Base-by-base conservation (phyloP, 2,113 vertebrate genomes). In the Sorex araneus region DNA sequence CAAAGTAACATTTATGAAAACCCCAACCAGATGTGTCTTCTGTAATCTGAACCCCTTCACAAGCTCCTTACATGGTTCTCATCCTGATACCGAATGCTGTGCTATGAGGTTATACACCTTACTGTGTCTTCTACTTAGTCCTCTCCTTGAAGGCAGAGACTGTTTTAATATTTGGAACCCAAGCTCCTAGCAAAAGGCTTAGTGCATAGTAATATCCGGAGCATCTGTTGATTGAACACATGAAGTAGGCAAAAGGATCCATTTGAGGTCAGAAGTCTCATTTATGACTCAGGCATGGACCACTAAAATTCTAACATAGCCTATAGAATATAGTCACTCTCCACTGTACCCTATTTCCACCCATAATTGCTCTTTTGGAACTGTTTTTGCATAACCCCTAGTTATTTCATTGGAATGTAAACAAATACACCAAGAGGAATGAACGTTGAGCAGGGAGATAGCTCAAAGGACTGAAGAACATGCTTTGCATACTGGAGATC, bases 1-100 rank as follows among this genome's bases (percentile, higher is more conserved):
- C 80, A 94, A 94, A 93, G 84, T 47, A 94, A 66, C 71, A 84
- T 78, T 94, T 95, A 89, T 66, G 80, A 95, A 87, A 85, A 75
- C n/a, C 81, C 71, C 84, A 87, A 89, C 21, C 67, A 95, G 50
- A 93, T 93, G 90, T 96, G 87, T 67, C 84, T 45, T 80, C 75
- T 43, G 10, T 80, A 92, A 95, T 60, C 76, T 50, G 83, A 95
- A 74, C 30, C 74, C 74, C 57, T 57, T 40, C 75, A 64, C 45
- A 71, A 83, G 54, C 25, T 19, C 25, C 27, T 81, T 81, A 23
- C 1, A 3, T 50, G 9, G 16, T 75, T 94, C 67, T 93, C 66
- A 64, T 79, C 28, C 13, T 34, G 66, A 70, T 87, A 54, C 27
- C 23, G 45, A 36, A 19, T 34, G 19, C 66, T 57, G 16, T 25